Evolutionary conservation across 2,113 vertebrate species (phyloP), one percentile per base, ranked within the genome.

Genomic region (Riparia riparia): DNA sequence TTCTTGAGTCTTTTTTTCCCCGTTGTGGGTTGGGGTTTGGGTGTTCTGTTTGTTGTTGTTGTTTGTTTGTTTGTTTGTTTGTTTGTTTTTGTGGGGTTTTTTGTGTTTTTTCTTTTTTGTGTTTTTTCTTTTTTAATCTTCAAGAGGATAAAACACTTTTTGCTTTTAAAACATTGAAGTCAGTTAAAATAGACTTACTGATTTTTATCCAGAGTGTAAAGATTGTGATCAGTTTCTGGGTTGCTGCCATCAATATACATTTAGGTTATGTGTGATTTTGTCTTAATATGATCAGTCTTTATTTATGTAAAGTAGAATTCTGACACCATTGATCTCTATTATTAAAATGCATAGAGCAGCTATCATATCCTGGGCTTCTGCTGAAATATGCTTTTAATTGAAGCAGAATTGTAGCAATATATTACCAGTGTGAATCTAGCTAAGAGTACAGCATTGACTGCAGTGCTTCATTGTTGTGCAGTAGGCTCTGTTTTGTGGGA

Each of bases 361-460:
- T 95, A 96, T 96, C 95, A 97, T 97, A 96, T 93, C 90, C 93
- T 93, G 86, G 69, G 97, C 96, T 97, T 96, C 95, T 95, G 84
- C 93, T 98, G 97, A 98, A 98, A 98, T 98, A 98, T 97, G 97
- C 96, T 98, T 98, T 98, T 98, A 98, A 98, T 98, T 98, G 98
- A 98, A 97, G 91, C 95, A 95, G 97, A 98, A 97, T 97, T 96
- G 95, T 97, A 96, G 92, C 97, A 57, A 96, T 97, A 97, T 97
- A 95, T 98, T 98, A 97, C 85, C 95, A 87, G 42, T 64, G 82
- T 87, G 95, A 96, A 93, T 96, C 95, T 97, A 96, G 93, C 94
- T 97, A 83, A 73, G 87, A 82, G 63, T 86, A 56, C 73, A 63
- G 83, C 84, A 41, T 31, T 94, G 92, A 82, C 92, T 97, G 41